Conservation (phyloP, 1,140 invertebrate species). For the Thereuonema tuberculata region DNA sequence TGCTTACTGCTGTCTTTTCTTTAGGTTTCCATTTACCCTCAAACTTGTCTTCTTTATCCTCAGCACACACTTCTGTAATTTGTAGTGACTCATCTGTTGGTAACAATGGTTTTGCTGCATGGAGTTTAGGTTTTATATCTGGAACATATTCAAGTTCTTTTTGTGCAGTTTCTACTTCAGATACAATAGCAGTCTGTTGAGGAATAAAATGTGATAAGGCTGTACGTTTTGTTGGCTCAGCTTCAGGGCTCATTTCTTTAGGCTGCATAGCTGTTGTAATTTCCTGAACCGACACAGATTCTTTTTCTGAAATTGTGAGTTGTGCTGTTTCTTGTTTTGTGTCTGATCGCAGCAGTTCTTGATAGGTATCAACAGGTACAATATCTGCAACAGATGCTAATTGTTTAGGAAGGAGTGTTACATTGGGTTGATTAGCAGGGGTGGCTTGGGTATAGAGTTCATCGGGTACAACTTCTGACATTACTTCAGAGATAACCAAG, state of each 20-base stretch:
- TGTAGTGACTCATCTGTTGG: not conserved
- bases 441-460: not conserved
- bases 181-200: constrained; percentile 9
- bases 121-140: not conserved
- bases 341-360: constrained; percentile 10
- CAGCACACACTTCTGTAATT: not conserved
- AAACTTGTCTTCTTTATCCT: not conserved
- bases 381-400: constrained; percentile 15
- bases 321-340: constrained; percentile 10
- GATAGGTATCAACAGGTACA: constrained; percentile 12
- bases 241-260: constrained; percentile 13
- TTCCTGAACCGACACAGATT: constrained; percentile 17
- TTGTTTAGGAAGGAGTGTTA: not conserved
- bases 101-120: not conserved
- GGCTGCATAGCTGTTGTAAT: constrained; percentile 13
- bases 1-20: not conserved
- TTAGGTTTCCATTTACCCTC: not conserved
- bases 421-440: constrained; percentile 1
- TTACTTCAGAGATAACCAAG: not conserved
- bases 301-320: constrained; percentile 1
- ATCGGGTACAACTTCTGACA: not conserved
- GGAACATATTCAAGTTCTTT: not conserved
- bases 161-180: not conserved
- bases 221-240: constrained; percentile 7
- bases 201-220: constrained; percentile 3